These are phyloP conservation scores for Lithosia quadra DNA, from an alignment of 2,888 invertebrate species.

Conservation along the genomic window DNA sequence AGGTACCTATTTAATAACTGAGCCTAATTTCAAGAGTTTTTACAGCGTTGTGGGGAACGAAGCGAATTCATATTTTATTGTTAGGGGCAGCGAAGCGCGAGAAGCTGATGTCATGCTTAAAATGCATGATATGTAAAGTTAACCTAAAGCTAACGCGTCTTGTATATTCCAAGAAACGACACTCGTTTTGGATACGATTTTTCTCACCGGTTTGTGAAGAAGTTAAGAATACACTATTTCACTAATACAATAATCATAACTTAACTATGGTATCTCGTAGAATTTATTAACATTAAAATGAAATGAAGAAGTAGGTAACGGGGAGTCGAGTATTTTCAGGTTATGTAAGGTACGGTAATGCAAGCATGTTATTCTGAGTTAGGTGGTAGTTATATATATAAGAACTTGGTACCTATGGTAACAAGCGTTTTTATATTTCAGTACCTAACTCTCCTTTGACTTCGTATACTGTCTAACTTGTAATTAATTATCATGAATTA, in stretches of 20 bases:
- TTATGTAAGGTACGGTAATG: too few species aligned
- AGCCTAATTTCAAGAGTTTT: conserved; percentile 50
- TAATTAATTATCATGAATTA: too few species aligned
- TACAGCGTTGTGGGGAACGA: conserved; percentile 56
- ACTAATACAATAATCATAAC: conserved; percentile 16
- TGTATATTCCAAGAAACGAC: conserved; percentile 54
- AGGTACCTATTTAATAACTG: conserved; percentile 47
- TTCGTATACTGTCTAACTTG: too few species aligned
- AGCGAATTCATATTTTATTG: conserved; percentile 62
- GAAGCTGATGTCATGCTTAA: conserved; percentile 68
- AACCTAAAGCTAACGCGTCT: conserved; percentile 49
- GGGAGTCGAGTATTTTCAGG: neutral
- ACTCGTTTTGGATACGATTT: conserved; percentile 35
- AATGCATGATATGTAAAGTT: conserved; percentile 54
- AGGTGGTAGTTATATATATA: too few species aligned
- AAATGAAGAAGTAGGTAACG: neutral
- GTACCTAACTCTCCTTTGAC: too few species aligned
- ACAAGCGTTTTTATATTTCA: too few species aligned
- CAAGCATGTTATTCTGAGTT: too few species aligned
- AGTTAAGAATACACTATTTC: conserved; percentile 13
- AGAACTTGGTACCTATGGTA: too few species aligned
- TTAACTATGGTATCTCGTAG: neutral
- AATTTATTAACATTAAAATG: conserved; percentile 1
- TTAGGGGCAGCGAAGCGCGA: conserved; percentile 65
- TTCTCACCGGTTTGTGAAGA: conserved; percentile 32